Evolutionary conservation across 1,140 invertebrate species (phyloP), one percentile per base, ranked within the genome.

Genomic region (Calycopis cecrops): DNA sequence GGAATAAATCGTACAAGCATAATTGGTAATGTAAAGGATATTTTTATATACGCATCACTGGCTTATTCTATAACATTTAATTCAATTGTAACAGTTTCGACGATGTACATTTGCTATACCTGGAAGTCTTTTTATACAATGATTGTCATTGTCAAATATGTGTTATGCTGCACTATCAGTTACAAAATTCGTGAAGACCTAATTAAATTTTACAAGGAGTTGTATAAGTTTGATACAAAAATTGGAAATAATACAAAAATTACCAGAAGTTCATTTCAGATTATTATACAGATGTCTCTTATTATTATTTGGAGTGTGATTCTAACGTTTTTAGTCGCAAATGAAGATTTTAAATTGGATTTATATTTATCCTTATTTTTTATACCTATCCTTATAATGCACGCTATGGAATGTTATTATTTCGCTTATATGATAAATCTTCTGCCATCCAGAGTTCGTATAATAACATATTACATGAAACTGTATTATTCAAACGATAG

Each of bases 371-470:
- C 34, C 9, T 21, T 10, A 21, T n/a, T 52, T 1, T n/a, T 66
- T 10, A 44, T 67, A 3, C 60, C 65, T 16, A 18, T 63, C 0
- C 59, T 58, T 10, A n/a, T 63, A 0, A 18, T 65, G 34, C 56
- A 62, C 40, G 57, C 54, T 11, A 28, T 71, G 1, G 76, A 79
- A 52, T 28, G 69, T 7, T 55, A 71, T 59, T 79, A 61, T 16
- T 67, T 58, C 16, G 71, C 59, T 0, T 71, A 76, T 33, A 34
- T 76, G 8, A 48, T 79, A 0, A 71, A 61, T 48, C 60, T 73
- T 6, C 49, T 79, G 0, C 57, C 57, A 10, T 67, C 69, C 1
- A 61, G 76, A 9, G 16, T 79, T 4, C 61, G 57, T 12, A 35
- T 66, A 16, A 67, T 79, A 3, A 65, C 62, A 40, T 61, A 67